These are phyloP conservation scores for Aphelocoma californica DNA, from an alignment of 2,797 vertebrate genomes.

Conservation along the genomic window DNA sequence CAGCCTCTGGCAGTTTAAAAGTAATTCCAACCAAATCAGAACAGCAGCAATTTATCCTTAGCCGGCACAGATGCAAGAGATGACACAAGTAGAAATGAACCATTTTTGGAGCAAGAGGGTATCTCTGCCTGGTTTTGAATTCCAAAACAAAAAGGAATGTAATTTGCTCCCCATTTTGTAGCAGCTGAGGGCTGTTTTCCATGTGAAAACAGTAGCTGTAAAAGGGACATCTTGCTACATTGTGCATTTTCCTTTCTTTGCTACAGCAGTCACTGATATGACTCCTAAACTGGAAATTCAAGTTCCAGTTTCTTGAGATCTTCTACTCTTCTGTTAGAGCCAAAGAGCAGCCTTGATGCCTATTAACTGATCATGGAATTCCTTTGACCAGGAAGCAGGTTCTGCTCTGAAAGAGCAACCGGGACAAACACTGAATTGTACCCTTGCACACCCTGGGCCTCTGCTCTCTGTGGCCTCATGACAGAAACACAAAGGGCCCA, in stretches of 20 bases:
- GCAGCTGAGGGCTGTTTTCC: neutral
- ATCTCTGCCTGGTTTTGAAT: neutral
- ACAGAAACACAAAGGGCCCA: neutral
- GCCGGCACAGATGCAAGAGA: neutral
- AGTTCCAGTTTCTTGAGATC: neutral
- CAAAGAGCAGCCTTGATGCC: neutral
- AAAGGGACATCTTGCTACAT: neutral
- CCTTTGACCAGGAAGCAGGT: neutral
- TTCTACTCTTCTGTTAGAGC: neutral
- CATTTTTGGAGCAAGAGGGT: neutral
- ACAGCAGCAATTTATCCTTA: constrained; percentile 3
- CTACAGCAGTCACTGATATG: neutral
- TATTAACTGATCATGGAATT: neutral
- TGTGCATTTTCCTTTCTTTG: neutral
- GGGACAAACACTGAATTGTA: neutral
- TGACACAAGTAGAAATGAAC: neutral
- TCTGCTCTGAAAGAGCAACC: neutral
- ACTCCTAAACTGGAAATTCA: neutral
- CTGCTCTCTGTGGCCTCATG: neutral
- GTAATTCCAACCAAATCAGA: constrained; percentile 32
- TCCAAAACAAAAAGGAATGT: neutral
- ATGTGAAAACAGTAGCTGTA: neutral
- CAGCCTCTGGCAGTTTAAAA: constrained; percentile 11
- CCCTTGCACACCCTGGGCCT: neutral
- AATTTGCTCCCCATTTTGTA: neutral